Evolutionary conservation across 2,888 invertebrate genomes (phyloP), one percentile per base, ranked within the genome.

Genomic region (Pseudococcus viburni): DNA sequence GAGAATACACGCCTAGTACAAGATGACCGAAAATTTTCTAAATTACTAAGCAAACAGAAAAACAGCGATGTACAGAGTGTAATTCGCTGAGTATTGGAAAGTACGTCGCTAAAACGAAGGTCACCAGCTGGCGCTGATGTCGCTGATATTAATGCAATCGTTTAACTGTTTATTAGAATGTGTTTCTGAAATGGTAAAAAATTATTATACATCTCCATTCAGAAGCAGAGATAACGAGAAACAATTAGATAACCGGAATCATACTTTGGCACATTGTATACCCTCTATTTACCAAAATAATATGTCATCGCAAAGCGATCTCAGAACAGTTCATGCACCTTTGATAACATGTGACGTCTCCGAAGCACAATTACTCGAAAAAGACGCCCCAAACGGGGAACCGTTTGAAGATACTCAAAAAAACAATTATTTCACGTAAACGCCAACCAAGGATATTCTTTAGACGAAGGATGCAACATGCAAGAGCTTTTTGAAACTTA

Each of bases 61-160:
- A 8, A 42, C 6, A 42, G 9, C 42, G 42, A 42, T 46, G n/a
- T 19, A 26, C 0, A 11, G 9, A 11, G 17, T 73, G 3, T 11
- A 64, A 64, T 11, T 64, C 22, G 22, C 26, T 8, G 15, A 9
- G 22, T 64, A 64, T 11, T 22, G 22, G 1, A 64, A 22, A 64
- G 6, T 33, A 46, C 22, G 46, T 33, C 80, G 15, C 80, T 83
- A 83, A 46, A 46, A 80, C 19, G 26, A 64, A 64, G 55, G 85
- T 85, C 85, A 59, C 59, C 86, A 51, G 48, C 86, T 77, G 88
- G 83, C 83, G 83, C 80, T 88, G 51, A 59, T 59, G 88, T 88
- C 88, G 80, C 77, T 88, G 46, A 80, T 88, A 46, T 88, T 88
- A 51, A 88, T 88, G 88, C 88, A 88, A 80, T 88, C 88, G 51